phyloP scores from a whole-genome alignment of 2,888 invertebrate genomes.

The Epinotia brunnichana region DNA sequence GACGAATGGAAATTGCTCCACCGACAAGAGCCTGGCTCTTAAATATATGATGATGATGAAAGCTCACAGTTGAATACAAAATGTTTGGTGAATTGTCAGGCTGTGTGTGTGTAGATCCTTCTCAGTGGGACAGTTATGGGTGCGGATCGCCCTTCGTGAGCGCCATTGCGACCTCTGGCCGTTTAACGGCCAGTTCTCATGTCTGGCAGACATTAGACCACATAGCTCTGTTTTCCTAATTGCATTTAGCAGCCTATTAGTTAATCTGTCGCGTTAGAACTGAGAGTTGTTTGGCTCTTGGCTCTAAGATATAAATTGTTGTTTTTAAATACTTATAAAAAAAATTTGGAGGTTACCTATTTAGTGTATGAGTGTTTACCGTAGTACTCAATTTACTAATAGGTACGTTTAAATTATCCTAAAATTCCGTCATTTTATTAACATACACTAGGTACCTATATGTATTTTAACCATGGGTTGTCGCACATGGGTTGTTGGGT shows the following conservation, averaged over 20 bases:
- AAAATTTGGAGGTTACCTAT: neutral
- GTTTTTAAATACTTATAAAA: neutral
- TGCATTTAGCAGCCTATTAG: conserved; percentile 12
- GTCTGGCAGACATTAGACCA: conserved; percentile 24
- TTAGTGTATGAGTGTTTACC: too few species aligned
- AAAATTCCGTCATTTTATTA: too few species aligned
- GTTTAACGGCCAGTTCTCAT: conserved; percentile 21
- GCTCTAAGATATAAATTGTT: neutral
- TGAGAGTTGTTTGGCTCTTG: neutral
- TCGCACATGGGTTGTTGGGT: too few species aligned
- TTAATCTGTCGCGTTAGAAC: conserved; percentile 4
- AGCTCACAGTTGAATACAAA: neutral
- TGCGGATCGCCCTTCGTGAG: conserved; percentile 2
- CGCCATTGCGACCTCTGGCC: conserved; percentile 8
- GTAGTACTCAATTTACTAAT: too few species aligned
- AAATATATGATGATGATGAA: too few species aligned
- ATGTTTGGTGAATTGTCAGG: conserved; percentile 3
- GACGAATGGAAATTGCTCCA: too few species aligned
- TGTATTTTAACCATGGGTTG: too few species aligned
- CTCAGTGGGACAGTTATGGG: neutral
- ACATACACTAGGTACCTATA: too few species aligned
- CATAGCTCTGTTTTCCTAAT: conserved; percentile 2
- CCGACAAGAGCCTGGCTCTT: too few species aligned
- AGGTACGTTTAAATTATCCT: too few species aligned
- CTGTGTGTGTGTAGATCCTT: neutral